These are phyloP conservation scores for Drosophila bocki DNA, from an alignment of 1,140 invertebrate genomes.

Conservation along the genomic window DNA sequence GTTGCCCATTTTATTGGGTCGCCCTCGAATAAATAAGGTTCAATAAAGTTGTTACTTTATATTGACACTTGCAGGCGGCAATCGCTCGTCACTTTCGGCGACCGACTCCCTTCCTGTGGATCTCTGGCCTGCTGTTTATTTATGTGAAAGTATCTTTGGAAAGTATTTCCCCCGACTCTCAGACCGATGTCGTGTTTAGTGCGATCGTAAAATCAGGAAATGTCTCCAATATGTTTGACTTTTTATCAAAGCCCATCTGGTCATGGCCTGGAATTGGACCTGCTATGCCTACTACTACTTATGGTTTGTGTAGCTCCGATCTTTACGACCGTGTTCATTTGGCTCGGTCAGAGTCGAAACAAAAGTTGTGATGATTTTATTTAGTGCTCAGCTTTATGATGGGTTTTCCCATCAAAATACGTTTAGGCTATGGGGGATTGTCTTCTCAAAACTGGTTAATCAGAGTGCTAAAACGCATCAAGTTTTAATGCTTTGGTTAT, in stretches of 20 bases:
- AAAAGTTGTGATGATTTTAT: conserved; percentile 62
- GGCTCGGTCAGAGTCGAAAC: conserved; percentile 13
- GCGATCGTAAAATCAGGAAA: conserved; percentile 65
- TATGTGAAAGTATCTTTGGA: conserved; percentile 73
- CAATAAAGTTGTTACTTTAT: conserved; percentile 84
- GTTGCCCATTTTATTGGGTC: conserved; percentile 80
- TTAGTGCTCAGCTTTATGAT: conserved; percentile 48
- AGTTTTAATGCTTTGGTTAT: conserved; percentile 15
- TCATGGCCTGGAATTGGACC: conserved; percentile 29
- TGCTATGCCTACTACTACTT: conserved; percentile 14
- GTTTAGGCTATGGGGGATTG: conserved; percentile 29
- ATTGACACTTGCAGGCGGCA: conserved; percentile 82
- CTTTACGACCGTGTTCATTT: conserved; percentile 74
- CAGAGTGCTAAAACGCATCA: conserved; percentile 2
- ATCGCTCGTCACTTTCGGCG: conserved; percentile 76
- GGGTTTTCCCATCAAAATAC: conserved; percentile 32
- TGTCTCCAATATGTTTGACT: conserved; percentile 64
- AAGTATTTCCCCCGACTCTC: conserved; percentile 51
- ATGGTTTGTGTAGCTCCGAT: conserved; percentile 32
- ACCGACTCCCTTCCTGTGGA: conserved; percentile 22
- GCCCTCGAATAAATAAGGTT: conserved; percentile 80
- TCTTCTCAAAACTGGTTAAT: conserved; percentile 23
- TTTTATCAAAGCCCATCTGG: conserved; percentile 56
- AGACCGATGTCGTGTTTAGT: conserved; percentile 59
- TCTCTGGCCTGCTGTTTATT: conserved; percentile 40